Evolutionary conservation across 92 coral and sea anemone genomes (phyloP).

Genomic region (Porites lobata): DNA sequence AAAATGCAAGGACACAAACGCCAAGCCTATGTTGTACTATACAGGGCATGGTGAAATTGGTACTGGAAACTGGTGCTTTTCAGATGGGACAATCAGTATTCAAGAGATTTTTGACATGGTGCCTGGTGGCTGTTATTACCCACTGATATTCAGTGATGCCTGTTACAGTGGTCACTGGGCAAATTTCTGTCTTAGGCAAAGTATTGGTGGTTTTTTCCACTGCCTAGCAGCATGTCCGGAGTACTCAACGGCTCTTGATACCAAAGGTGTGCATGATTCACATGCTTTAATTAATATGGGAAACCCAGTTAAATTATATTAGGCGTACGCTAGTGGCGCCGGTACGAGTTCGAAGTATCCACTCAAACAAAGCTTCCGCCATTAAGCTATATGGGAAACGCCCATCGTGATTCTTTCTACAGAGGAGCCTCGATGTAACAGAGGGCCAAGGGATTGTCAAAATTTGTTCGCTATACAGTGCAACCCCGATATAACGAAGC

Average conservation of each 20-base stretch:
- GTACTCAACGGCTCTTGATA: constrained; percentile 16
- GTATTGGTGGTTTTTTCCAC: constrained; percentile 6
- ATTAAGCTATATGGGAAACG: no score
- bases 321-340: no score
- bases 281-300: no score
- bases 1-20: neutral
- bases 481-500: no score
- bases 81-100: constrained; percentile 23
- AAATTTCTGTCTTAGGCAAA: neutral
- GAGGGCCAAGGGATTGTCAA: no score
- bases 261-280: constrained; percentile 2
- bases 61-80: constrained; percentile 40
- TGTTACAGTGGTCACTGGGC: constrained; percentile 39
- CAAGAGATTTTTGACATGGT: neutral
- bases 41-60: constrained; percentile 39
- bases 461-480: no score
- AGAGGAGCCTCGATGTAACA: no score
- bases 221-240: constrained; percentile 39
- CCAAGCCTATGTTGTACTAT: constrained; percentile 4
- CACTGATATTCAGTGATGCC: constrained; percentile 32
- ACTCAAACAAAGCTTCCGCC: no score
- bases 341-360: no score
- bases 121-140: neutral
- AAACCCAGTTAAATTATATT: no score
- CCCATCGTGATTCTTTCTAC: no score